These are phyloP conservation scores for Varecia variegata DNA, from an alignment of 2,797 vertebrate genomes.

Conservation along the genomic window DNA sequence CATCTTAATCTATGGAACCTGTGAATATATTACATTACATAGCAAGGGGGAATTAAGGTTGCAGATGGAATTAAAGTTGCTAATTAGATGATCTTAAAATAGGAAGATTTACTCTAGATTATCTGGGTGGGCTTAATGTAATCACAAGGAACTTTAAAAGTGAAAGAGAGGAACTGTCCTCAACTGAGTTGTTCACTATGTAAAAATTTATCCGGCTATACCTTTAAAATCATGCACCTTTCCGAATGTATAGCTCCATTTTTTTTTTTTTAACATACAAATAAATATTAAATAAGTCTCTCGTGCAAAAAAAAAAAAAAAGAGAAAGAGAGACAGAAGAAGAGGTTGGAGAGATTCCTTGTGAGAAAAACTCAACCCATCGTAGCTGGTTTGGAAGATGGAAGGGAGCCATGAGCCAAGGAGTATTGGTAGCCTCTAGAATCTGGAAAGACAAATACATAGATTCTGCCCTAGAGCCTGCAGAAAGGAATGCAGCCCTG, in stretches of 20 bases:
- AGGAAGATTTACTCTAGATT: background rate
- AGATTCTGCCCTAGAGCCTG: background rate
- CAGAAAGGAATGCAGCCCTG: background rate
- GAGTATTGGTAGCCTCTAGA: background rate
- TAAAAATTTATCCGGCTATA: background rate
- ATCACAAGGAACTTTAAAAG: background rate
- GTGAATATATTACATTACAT: background rate
- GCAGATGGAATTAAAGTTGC: background rate
- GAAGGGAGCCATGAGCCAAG: background rate
- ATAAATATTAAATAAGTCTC: background rate
- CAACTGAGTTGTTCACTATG: background rate
- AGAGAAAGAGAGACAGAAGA: background rate
- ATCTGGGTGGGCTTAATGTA: background rate
- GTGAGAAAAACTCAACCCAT: background rate
- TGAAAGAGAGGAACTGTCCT: background rate
- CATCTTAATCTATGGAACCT: background rate
- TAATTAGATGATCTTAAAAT: background rate
- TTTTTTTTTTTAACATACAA: slow-evolving; percentile 21
- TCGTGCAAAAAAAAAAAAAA: no score
- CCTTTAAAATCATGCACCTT: background rate
- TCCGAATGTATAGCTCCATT: background rate
- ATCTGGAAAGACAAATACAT: background rate
- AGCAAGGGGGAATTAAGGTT: background rate
- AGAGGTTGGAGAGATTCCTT: background rate
- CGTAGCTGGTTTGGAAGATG: background rate